These are phyloP conservation scores for Parapristionchus giblindavisi DNA, from an alignment of 2,888 invertebrate genomes.

Conservation along the genomic window DNA sequence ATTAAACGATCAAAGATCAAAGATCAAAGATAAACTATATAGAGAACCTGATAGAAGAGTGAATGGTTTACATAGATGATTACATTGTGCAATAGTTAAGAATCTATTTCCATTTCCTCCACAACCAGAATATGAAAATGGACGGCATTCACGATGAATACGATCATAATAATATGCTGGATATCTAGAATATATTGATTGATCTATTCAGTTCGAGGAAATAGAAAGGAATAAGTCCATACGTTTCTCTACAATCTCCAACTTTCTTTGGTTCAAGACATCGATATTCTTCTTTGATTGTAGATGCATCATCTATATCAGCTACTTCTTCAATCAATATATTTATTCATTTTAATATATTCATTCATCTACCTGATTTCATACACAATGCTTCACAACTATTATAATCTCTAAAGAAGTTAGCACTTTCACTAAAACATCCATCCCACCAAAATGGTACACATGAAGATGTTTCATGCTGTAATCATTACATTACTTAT, in stretches of 20 bases:
- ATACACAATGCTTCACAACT: slow-evolving; percentile 51
- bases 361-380: slow-evolving; percentile 42
- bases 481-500: not conserved
- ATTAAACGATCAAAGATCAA: not conserved
- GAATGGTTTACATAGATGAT: slow-evolving; percentile 51
- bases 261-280: slow-evolving; percentile 59
- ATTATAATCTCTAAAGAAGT: slow-evolving; percentile 59
- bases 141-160: slow-evolving; percentile 51
- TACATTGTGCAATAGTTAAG: slow-evolving; percentile 62
- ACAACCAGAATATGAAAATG: slow-evolving; percentile 65
- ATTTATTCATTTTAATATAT: not conserved
- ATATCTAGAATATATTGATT: slow-evolving; percentile 50
- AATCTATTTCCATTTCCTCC: slow-evolving; percentile 66
- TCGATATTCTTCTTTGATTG: slow-evolving; percentile 44
- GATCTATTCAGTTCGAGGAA: not conserved
- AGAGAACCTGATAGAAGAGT: slow-evolving; percentile 45
- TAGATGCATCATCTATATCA: not conserved
- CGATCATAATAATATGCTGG: slow-evolving; percentile 57
- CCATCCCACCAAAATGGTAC: slow-evolving; percentile 65
- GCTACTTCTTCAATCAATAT: not conserved
- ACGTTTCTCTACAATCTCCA: slow-evolving; percentile 60
- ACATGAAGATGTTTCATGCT: slow-evolving; percentile 59
- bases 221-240: not conserved
- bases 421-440: slow-evolving; percentile 59
- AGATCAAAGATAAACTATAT: no score